phyloP scores from a whole-genome alignment of 2,797 vertebrate genomes.

The Tokudaia muenninki region DNA sequence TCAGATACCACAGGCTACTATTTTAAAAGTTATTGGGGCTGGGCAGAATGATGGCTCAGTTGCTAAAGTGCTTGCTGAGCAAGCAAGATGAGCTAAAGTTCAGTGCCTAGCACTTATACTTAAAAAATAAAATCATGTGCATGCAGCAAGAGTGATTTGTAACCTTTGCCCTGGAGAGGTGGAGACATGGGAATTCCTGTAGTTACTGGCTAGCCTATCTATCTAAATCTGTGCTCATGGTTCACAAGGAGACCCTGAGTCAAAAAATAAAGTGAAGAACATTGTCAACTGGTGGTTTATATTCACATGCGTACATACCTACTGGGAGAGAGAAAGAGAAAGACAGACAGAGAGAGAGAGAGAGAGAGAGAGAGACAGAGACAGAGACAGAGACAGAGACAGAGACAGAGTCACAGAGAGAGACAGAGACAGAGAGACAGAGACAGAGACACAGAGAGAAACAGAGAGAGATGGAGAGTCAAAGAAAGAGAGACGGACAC shows the following conservation, averaged over 20 bases:
- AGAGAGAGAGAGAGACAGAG: too few species aligned
- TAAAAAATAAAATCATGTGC: not conserved
- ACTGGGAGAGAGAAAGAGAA: not conserved
- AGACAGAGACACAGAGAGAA: too few species aligned
- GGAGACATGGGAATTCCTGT: not conserved
- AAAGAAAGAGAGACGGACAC: too few species aligned
- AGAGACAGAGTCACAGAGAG: too few species aligned
- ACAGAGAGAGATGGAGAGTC: too few species aligned
- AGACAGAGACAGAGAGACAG: not conserved
- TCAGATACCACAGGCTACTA: fast-evolving
- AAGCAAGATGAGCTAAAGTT: not conserved
- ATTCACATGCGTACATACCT: not conserved
- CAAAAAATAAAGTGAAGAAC: not conserved
- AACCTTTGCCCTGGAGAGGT: too few species aligned
- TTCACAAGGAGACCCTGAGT: not conserved
- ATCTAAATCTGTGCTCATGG: not conserved
- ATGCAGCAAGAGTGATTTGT: not conserved
- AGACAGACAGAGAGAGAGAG: not conserved
- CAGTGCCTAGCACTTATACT: not conserved
- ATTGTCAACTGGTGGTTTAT: not conserved
- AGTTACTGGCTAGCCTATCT: not conserved
- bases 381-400: too few species aligned
- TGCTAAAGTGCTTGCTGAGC: not conserved
- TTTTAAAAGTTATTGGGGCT: not conserved
- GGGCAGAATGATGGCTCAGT: not conserved